Percentiles rank a stretch among this genome's conserved stretches.
Conservation (phyloP, 2,888 invertebrate genomes). For the Linyphia triangularis region DNA sequence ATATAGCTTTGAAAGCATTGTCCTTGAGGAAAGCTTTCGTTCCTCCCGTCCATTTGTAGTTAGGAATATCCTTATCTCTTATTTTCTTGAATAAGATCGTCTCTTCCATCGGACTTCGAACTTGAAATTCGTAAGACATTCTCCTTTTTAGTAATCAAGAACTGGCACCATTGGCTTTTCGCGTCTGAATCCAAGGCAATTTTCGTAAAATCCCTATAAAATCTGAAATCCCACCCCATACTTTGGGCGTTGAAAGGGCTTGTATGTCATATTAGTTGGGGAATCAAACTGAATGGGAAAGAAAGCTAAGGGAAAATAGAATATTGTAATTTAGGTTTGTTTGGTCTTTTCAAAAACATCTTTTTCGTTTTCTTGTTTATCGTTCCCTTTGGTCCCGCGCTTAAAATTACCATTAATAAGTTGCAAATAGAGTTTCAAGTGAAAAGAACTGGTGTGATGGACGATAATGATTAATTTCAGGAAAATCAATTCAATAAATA, state of each 20-base stretch:
- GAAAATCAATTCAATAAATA: slow-evolving; percentile 27
- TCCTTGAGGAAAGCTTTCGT: not conserved
- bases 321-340: not conserved
- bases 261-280: not conserved
- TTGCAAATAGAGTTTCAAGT: not conserved
- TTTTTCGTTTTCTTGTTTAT: not conserved
- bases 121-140: not conserved
- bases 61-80: not conserved
- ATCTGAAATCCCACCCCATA: too few species aligned
- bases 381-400: not conserved
- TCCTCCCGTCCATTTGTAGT: not conserved
- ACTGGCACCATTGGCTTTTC: not conserved
- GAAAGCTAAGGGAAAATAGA: too few species aligned
- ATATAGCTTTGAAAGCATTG: not conserved
- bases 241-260: not conserved
- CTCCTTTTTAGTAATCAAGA: not conserved
- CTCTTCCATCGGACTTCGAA: not conserved
- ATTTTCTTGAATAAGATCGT: slow-evolving; percentile 1
- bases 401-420: not conserved
- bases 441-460: not conserved
- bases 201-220: too few species aligned
- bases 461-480: slow-evolving; percentile 5
- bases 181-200: not conserved
- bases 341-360: not conserved
- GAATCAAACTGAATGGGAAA: not conserved